phyloP scores from a whole-genome alignment of 2,888 invertebrate species.

The Camptogramma bilineatum region DNA sequence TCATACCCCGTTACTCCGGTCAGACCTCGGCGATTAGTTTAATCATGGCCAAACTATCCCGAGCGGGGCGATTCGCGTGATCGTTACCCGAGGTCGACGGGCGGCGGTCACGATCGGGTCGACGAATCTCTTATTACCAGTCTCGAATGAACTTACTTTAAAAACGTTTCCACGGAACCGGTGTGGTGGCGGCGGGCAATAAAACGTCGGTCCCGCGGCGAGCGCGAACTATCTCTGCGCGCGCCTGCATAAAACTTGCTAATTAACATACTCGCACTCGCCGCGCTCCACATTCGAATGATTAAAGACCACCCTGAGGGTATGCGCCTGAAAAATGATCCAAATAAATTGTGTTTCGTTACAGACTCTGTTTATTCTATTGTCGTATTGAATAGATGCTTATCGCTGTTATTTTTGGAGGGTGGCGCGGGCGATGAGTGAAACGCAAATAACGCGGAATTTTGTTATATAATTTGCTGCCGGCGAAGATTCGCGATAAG shows the following conservation, averaged over 20 bases:
- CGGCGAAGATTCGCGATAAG: constrained; percentile 67
- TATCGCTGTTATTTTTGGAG: constrained; percentile 57
- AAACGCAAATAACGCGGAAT: constrained; percentile 72
- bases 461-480: constrained; percentile 73
- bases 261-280: constrained; percentile 60
- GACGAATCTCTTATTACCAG: constrained; percentile 30
- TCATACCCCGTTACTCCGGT: constrained; percentile 27
- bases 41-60: constrained; percentile 33
- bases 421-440: constrained; percentile 49
- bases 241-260: constrained; percentile 59
- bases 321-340: constrained; percentile 46
- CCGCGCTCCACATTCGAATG: constrained; percentile 51
- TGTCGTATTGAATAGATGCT: constrained; percentile 62
- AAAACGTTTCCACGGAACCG: constrained; percentile 49
- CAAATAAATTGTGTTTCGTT: constrained; percentile 50
- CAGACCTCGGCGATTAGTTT: constrained; percentile 31
- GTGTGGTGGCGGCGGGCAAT: constrained; percentile 38
- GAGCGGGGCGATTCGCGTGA: constrained; percentile 33
- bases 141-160: constrained; percentile 35
- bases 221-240: constrained; percentile 52
- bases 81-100: constrained; percentile 39
- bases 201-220: constrained; percentile 48
- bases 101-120: constrained; percentile 38
- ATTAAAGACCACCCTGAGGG: constrained; percentile 51
- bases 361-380: constrained; percentile 48